These are phyloP conservation scores for Aramus guarauna DNA, from an alignment of 2,113 vertebrate genomes.

Conservation along the genomic window DNA sequence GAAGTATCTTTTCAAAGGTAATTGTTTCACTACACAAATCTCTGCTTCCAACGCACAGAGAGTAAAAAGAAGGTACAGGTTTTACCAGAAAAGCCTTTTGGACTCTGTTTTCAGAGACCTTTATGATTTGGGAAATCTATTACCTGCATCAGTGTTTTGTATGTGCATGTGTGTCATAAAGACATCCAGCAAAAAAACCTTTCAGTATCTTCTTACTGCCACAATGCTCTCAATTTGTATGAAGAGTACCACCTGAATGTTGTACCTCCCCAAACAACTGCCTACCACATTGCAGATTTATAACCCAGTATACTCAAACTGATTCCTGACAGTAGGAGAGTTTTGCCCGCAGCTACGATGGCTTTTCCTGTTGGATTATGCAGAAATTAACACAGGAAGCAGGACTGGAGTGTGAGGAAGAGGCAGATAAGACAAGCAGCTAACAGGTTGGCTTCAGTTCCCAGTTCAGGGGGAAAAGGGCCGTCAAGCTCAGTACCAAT, in stretches of 20 bases:
- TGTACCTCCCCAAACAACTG: background rate
- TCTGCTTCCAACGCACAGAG: background rate
- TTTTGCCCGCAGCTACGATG: background rate
- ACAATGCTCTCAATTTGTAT: background rate
- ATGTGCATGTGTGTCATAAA: background rate
- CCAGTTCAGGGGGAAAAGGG: background rate
- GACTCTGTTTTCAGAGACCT: background rate
- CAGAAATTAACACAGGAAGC: slow-evolving; percentile 33
- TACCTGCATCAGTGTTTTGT: background rate
- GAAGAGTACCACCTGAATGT: background rate
- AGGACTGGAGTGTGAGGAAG: background rate
- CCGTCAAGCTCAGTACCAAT: background rate
- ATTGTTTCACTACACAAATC: background rate
- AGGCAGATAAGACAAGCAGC: background rate
- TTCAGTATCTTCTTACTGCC: background rate
- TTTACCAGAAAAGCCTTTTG: background rate
- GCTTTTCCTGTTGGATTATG: background rate
- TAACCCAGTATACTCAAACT: background rate
- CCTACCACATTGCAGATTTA: background rate
- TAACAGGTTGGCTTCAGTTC: background rate
- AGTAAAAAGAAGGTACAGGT: background rate
- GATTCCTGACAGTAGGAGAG: background rate
- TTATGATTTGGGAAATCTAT: background rate
- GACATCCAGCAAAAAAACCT: background rate
- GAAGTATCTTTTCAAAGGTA: background rate